These are phyloP conservation scores for Smutsia temminckii DNA, from an alignment of 2,797 vertebrate genomes.

Conservation along the genomic window DNA sequence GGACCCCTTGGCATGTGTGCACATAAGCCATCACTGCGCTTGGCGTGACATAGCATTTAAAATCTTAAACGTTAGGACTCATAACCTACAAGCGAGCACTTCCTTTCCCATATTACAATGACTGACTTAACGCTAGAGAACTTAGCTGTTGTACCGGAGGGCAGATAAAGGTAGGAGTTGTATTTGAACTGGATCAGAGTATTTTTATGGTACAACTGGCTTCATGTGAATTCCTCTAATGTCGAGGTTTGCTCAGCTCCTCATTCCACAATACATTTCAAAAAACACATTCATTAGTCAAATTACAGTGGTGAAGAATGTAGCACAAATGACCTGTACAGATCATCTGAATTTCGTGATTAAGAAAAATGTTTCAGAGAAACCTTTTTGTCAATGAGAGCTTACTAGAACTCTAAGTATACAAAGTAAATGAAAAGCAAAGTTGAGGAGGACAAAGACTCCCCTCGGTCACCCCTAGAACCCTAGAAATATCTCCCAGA, in stretches of 20 bases:
- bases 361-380: neutral
- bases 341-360: neutral
- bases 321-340: neutral
- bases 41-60: rapidly evolving
- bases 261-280: neutral
- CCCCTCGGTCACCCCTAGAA: neutral
- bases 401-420: neutral
- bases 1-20: rapidly evolving
- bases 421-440: neutral
- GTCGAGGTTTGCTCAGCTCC: neutral
- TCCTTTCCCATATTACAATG: neutral
- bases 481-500: neutral
- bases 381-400: neutral
- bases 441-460: neutral
- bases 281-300: neutral
- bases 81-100: neutral
- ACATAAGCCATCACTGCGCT: neutral
- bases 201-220: neutral
- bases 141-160: neutral
- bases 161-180: neutral
- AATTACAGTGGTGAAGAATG: neutral
- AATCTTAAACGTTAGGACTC: too few relatives aligned
- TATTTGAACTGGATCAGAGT: neutral
- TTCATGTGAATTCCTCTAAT: neutral
- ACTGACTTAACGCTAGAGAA: neutral